These are phyloP conservation scores for Chauna torquata DNA, from an alignment of 2,113 vertebrate species.

Conservation along the genomic window DNA sequence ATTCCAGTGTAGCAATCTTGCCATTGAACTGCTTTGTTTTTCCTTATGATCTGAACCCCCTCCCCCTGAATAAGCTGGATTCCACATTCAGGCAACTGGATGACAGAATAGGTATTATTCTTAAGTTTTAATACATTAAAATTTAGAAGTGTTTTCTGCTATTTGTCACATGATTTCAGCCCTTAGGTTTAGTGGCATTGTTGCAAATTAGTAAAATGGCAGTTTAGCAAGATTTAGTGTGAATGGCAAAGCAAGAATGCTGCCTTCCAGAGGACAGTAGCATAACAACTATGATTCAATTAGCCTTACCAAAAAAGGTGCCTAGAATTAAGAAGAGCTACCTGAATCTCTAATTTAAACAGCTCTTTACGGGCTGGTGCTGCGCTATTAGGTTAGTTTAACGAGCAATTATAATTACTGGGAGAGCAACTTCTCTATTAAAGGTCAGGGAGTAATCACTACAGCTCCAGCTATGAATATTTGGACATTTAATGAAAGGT, in stretches of 20 bases:
- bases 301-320: neutral
- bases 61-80: neutral
- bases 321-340: neutral
- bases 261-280: neutral
- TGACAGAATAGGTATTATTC: neutral
- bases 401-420: neutral
- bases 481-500: slow-evolving; percentile 22
- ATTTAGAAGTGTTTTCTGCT: neutral
- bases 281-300: neutral
- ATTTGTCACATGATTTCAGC: neutral
- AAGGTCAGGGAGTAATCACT: neutral
- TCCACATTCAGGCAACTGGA: neutral
- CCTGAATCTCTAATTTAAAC: neutral
- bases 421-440: neutral
- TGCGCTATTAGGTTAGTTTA: neutral
- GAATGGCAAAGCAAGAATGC: neutral
- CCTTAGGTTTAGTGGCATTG: neutral
- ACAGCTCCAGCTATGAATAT: neutral
- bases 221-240: neutral
- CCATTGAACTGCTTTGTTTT: neutral
- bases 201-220: neutral
- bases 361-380: neutral
- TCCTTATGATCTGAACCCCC: neutral
- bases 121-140: neutral
- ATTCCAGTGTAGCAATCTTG: neutral